phyloP scores from a whole-genome alignment of 2,113 vertebrate species.

The Numida meleagris region DNA sequence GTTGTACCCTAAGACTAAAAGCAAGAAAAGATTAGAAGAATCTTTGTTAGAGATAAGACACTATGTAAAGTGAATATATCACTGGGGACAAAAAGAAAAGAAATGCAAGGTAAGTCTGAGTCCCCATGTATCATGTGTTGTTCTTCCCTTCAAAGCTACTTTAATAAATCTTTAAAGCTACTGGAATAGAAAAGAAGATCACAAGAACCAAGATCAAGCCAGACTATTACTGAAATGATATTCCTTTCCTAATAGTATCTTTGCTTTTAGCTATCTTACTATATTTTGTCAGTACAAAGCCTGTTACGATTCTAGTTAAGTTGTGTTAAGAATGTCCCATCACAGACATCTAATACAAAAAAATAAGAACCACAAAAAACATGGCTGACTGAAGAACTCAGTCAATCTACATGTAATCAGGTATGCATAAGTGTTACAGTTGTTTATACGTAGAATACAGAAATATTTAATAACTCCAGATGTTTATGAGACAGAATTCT shows the following conservation, averaged over 20 bases:
- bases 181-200: not conserved
- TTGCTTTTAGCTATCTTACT: rapidly evolving
- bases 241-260: not conserved
- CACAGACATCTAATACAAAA: not conserved
- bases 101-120: not conserved
- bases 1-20: not conserved
- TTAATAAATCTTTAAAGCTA: not conserved
- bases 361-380: not conserved
- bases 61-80: not conserved
- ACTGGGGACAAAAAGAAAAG: not conserved
- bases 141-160: not conserved
- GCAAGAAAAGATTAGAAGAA: not conserved
- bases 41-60: not conserved
- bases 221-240: not conserved
- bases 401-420: not conserved
- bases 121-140: not conserved
- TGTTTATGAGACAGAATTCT: not conserved
- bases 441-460: not conserved
- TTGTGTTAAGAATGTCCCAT: not conserved
- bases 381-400: not conserved
- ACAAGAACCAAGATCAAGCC: not conserved
- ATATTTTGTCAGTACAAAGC: not conserved
- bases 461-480: not conserved
- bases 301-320: not conserved
- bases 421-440: not conserved